These are phyloP conservation scores for Gouania willdenowi DNA, from an alignment of 2,797 vertebrate genomes.

Conservation along the genomic window DNA sequence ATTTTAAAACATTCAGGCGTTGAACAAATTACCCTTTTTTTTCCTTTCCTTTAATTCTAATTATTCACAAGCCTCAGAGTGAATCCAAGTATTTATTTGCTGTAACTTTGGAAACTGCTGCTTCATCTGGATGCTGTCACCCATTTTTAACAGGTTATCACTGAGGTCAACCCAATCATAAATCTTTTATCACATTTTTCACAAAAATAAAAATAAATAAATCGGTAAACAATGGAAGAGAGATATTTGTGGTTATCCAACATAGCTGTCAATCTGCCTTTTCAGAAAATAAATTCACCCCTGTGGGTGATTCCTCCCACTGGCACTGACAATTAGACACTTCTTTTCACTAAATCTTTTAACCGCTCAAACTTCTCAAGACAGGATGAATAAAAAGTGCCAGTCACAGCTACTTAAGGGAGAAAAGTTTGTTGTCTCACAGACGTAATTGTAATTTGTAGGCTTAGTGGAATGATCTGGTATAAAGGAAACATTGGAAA, in stretches of 20 bases:
- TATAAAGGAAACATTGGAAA: background rate
- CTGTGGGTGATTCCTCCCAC: slow-evolving; percentile 15
- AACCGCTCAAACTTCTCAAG: background rate
- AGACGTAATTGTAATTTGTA: background rate
- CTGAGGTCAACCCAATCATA: slow-evolving; percentile 54
- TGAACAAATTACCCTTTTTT: slow-evolving; percentile 4
- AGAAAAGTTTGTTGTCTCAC: background rate
- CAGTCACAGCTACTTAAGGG: background rate
- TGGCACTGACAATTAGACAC: slow-evolving; percentile 1
- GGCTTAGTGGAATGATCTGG: too few species aligned
- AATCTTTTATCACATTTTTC: slow-evolving; percentile 68
- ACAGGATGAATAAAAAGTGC: too few species aligned
- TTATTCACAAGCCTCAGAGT: slow-evolving; percentile 10
- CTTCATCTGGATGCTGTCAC: slow-evolving; percentile 51
- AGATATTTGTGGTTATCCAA: slow-evolving; percentile 69
- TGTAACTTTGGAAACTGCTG: slow-evolving; percentile 35
- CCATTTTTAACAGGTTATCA: slow-evolving; percentile 73
- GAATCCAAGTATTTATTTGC: slow-evolving; percentile 24
- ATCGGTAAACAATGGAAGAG: slow-evolving; percentile 67
- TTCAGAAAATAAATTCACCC: slow-evolving; percentile 14
- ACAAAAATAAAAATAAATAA: too few species aligned
- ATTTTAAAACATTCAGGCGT: slow-evolving; percentile 12
- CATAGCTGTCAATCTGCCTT: slow-evolving; percentile 56
- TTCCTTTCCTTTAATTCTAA: slow-evolving; percentile 13
- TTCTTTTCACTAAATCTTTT: background rate